Conservation (phyloP, 2,797 vertebrate genomes). For the Megalops cyprinoides region DNA sequence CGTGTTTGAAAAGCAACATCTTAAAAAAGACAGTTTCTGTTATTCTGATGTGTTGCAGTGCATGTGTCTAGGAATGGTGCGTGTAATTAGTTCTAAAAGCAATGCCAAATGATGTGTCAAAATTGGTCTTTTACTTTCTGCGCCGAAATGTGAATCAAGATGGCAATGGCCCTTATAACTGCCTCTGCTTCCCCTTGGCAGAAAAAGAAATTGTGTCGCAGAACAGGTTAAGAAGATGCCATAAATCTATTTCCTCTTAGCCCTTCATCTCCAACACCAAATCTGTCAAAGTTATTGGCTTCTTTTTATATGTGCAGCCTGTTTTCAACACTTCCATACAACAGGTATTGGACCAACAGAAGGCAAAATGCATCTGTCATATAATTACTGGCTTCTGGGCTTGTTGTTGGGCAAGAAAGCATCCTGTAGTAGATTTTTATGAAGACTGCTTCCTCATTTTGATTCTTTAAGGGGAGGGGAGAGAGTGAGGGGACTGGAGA, state of each 20-base stretch:
- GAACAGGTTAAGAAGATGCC: no score
- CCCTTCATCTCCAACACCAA: neutral
- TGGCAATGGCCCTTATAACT: no score
- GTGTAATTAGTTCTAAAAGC: neutral
- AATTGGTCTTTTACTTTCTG: no score
- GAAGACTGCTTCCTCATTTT: neutral
- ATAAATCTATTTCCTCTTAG: neutral
- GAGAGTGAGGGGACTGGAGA: neutral
- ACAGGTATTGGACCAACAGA: neutral
- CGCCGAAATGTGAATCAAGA: no score
- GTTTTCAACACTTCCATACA: neutral
- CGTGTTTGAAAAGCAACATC: neutral
- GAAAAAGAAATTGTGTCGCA: no score
- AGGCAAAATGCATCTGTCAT: neutral
- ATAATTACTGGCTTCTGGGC: neutral
- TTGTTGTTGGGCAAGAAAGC: neutral
- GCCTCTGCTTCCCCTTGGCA: no score
- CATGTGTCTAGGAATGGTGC: neutral
- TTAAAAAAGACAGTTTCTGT: neutral
- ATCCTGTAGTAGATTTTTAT: neutral
- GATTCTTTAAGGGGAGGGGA: neutral
- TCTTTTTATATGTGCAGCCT: neutral
- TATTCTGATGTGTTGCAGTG: neutral
- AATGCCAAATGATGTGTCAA: neutral
- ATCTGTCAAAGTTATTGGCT: neutral